Evolutionary conservation across 2,113 vertebrate genomes (phyloP).

Genomic region (Monarcha castaneiventris): DNA sequence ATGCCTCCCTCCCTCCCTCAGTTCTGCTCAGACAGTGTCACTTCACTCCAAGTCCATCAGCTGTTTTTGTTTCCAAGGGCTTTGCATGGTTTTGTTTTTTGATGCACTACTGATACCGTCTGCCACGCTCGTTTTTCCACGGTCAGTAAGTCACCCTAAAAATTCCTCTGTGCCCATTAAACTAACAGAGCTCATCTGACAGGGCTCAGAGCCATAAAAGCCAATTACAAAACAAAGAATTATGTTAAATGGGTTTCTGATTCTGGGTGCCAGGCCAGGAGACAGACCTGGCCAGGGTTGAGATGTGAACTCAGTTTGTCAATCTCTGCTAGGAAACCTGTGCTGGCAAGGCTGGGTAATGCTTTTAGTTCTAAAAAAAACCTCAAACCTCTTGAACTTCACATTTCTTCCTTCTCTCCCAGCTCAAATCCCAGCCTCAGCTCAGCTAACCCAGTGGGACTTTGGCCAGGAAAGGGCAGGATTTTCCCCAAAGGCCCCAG

Average conservation of each 20-base stretch:
- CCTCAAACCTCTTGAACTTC: neutral
- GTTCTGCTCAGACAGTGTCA: neutral
- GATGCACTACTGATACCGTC: constrained; percentile 28
- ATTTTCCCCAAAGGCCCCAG: constrained; percentile 5
- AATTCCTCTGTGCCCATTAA: constrained; percentile 51
- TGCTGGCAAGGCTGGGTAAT: neutral
- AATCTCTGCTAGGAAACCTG: neutral
- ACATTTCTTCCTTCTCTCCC: neutral
- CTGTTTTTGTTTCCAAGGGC: constrained; percentile 43
- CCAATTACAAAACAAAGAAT: neutral
- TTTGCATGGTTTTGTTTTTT: constrained; percentile 2
- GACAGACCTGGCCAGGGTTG: neutral
- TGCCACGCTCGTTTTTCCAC: neutral
- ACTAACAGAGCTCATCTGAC: constrained; percentile 34
- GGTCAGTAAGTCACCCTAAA: constrained; percentile 47
- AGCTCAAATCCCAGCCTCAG: neutral
- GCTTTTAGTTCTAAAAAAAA: neutral
- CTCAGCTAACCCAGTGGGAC: neutral
- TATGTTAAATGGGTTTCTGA: constrained; percentile 7
- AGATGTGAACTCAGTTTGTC: neutral
- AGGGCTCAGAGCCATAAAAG: neutral
- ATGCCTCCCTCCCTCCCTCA: neutral
- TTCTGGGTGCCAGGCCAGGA: neutral
- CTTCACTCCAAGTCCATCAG: constrained; percentile 35
- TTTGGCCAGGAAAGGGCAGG: constrained; percentile 14